Conservation (phyloP, 2,888 invertebrate species). For the Hirtodrosophila trivittata region DNA sequence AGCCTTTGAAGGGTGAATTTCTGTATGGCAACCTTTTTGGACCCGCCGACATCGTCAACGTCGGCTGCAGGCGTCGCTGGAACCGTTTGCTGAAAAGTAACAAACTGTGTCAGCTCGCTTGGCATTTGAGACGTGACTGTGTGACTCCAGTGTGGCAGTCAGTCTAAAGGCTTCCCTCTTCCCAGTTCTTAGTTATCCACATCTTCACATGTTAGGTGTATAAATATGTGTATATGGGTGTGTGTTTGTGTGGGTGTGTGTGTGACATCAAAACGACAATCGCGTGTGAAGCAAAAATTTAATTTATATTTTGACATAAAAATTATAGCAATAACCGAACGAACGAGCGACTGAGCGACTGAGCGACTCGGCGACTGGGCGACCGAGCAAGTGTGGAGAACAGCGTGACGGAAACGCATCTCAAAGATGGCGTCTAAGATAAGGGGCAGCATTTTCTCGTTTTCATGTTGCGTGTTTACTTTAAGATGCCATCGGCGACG, state of each 20-base stretch:
- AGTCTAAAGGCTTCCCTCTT: constrained; percentile 41
- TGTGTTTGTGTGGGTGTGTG: constrained; percentile 31
- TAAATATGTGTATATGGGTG: background rate
- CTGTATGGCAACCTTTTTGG: constrained; percentile 56
- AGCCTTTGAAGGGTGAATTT: constrained; percentile 47
- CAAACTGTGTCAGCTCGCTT: constrained; percentile 79
- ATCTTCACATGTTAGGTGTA: constrained; percentile 1
- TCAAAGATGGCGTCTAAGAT: constrained; percentile 57
- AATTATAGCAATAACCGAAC: constrained; percentile 77
- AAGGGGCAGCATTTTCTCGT: constrained; percentile 41
- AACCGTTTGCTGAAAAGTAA: constrained; percentile 73
- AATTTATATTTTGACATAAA: constrained; percentile 79
- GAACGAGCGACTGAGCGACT: constrained; percentile 6
- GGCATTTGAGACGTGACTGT: constrained; percentile 79
- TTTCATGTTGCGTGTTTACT: constrained; percentile 64
- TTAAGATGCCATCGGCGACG: constrained; percentile 77
- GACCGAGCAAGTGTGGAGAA: constrained; percentile 9
- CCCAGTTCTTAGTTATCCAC: constrained; percentile 9
- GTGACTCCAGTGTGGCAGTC: constrained; percentile 47
- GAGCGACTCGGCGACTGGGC: background rate
- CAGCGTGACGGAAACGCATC: constrained; percentile 59
- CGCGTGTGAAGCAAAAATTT: constrained; percentile 79
- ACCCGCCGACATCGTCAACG: constrained; percentile 55
- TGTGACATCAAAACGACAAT: constrained; percentile 79
- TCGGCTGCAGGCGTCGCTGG: constrained; percentile 61